Evolutionary conservation across 2,113 vertebrate genomes (phyloP), one percentile per base, ranked within the genome.

Genomic region (Paratilapia polleni): DNA sequence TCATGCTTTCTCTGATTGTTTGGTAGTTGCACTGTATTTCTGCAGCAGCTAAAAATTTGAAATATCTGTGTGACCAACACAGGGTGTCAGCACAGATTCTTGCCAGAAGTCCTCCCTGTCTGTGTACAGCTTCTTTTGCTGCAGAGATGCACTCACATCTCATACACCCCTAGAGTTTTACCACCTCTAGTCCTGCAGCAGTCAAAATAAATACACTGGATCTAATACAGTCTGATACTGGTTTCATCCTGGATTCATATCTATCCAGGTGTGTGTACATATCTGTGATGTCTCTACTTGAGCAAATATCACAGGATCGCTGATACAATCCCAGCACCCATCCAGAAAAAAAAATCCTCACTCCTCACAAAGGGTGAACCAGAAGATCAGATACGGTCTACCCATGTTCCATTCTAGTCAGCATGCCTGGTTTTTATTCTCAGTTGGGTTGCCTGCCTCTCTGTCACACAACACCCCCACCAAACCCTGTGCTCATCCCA

Each of bases 361-460:
- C 36, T 81, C 34, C 28, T 41, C 54, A 77, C 47, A 78, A 78
- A 73, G 77, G 68, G 41, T 34, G 24, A 83, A 70, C 57, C 78
- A 15, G 78, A 26, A n/a, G 61, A 83, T 88, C 78, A 84, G 83
- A 87, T 86, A 66, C 49, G 74, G 62, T 56, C 60, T 52, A 38
- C 43, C 58, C 19, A 54, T 54, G 77, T 70, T 82, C 15, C 6
- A 47, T 13, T 74, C 68, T 36, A 24, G 80, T 84, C 84, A 75
- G 59, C 87, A 61, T 60, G 86, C 74, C 82, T 85, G 59, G 77
- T 87, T 90, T 87, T 88, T 80, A 31, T 76, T 78, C 81, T 57
- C 63, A 26, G 80, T 87, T 78, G 68, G 77, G 78, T 24, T 77
- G 76, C 79, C 77, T 87, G 78, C 64, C 68, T 83, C 34, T 82